Evolutionary conservation across 1,140 invertebrate genomes (phyloP), one percentile per base, ranked within the genome.

Genomic region (Bicyclus anynana): DNA sequence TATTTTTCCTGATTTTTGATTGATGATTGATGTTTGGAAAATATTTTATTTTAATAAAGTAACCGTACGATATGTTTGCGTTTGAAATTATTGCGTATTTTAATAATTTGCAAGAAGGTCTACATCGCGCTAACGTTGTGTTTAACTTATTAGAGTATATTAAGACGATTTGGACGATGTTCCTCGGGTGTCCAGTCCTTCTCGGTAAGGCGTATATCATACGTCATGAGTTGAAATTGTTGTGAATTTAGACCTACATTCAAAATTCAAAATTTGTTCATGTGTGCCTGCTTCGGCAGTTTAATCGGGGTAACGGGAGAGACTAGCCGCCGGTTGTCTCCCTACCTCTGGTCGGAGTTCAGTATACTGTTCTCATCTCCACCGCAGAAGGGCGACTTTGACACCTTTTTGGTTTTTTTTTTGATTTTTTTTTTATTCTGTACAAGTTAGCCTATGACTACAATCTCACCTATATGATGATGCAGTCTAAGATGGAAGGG

Each of bases 341-440:
- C 65, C 63, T 53, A 23, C 10, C 52, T 40, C 13, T 67, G 50
- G 60, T 69, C 56, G 57, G 69, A 80, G 70, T 78, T 74, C 77
- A 80, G 73, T 67, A 18, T 67, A 59, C 69, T 79, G 76, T 74
- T 76, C 80, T 80, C 75, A 37, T 50, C 65, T 13, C 46, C 65
- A 77, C 77, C 69, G 77, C 0, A 76, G 76, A 57, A 80, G 69
- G 75, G 68, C 51, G 38, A 40, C 4, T 62, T 78, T 73, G 77
- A 78, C 79, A 77, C 58, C 66, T 29, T 53, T 69, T 69, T 67
- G 57, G 57, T 44, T 35, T 51, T 44, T 62, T 52, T n/a, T n/a
- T n/a, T n/a, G n/a, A n/a, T n/a, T n/a, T n/a, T n/a, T n/a, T n/a
- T n/a, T n/a, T n/a, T n/a, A n/a, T n/a, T n/a, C n/a, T n/a, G n/a